A percentile compares a stretch with the other conserved stretches of the same genome.
These are phyloP conservation scores for Toxotes jaculatrix DNA, from an alignment of 2,113 vertebrate species.

Conservation along the genomic window DNA sequence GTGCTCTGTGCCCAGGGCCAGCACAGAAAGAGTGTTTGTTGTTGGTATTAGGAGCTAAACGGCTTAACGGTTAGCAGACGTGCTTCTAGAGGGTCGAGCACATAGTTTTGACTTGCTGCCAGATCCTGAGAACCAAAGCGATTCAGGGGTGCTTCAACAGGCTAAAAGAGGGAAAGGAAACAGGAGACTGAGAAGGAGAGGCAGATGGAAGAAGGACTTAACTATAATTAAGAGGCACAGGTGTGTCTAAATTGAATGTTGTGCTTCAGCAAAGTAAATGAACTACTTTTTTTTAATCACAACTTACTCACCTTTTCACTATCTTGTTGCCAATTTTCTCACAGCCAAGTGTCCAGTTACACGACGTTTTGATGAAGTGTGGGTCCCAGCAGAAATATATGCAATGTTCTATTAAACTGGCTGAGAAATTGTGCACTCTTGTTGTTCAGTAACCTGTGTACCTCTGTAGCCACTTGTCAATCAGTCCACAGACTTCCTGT, in stretches of 20 bases:
- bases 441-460: neutral
- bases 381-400: neutral
- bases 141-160: conserved; percentile 51
- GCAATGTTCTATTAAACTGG: neutral
- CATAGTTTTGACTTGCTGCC: conserved; percentile 77
- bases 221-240: conserved; percentile 37
- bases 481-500: conserved; percentile 47
- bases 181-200: conserved; percentile 21
- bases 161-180: conserved; percentile 19
- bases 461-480: conserved; percentile 14
- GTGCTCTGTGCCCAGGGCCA: conserved; percentile 66
- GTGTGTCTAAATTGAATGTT: conserved; percentile 30
- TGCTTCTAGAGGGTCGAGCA: conserved; percentile 73
- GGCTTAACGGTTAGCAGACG: conserved; percentile 83
- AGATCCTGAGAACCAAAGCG: conserved; percentile 60
- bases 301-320: neutral
- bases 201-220: conserved; percentile 10
- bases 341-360: neutral
- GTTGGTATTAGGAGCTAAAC: conserved; percentile 84
- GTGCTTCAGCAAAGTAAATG: neutral
- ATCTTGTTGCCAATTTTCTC: neutral
- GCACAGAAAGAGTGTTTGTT: conserved; percentile 82
- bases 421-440: neutral
- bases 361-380: conserved; percentile 14
- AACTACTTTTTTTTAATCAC: neutral